These are phyloP conservation scores for Bombus huntii DNA, from an alignment of 1,140 invertebrate genomes.

Conservation along the genomic window DNA sequence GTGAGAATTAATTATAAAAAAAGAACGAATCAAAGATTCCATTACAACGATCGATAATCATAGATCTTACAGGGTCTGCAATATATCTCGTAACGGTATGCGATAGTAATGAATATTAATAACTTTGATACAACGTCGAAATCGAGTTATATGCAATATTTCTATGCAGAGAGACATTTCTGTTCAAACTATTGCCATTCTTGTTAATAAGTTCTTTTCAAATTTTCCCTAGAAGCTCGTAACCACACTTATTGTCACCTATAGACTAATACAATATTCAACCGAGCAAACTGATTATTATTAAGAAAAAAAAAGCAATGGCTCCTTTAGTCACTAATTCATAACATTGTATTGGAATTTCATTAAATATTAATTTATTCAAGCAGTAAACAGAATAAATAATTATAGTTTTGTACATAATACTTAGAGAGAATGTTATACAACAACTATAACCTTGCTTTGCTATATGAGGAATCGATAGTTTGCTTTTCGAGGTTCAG, in stretches of 20 bases:
- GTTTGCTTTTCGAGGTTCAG: background rate
- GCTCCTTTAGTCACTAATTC: background rate
- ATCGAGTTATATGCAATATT: constrained; percentile 13
- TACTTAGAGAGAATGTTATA: constrained; percentile 17
- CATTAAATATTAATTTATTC: constrained; percentile 20
- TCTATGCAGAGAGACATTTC: constrained; percentile 7
- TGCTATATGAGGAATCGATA: constrained; percentile 10
- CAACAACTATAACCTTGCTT: constrained; percentile 15
- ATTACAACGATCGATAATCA: constrained; percentile 4
- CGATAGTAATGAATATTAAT: constrained; percentile 20
- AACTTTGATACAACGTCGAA: constrained; percentile 25
- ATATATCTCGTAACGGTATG: constrained; percentile 12
- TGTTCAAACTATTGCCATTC: constrained; percentile 7
- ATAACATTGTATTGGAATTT: background rate
- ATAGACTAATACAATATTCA: constrained; percentile 28
- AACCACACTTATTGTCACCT: constrained; percentile 55
- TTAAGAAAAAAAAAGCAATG: background rate
- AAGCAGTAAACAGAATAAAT: constrained; percentile 42
- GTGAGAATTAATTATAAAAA: background rate
- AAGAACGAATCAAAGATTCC: background rate
- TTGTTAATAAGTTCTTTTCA: background rate
- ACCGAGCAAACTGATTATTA: background rate
- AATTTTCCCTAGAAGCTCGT: constrained; percentile 15
- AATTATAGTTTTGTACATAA: constrained; percentile 37
- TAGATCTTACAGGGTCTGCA: constrained; percentile 10